These are phyloP conservation scores for Poecilia picta DNA, from an alignment of 2,797 vertebrate genomes.

Conservation along the genomic window DNA sequence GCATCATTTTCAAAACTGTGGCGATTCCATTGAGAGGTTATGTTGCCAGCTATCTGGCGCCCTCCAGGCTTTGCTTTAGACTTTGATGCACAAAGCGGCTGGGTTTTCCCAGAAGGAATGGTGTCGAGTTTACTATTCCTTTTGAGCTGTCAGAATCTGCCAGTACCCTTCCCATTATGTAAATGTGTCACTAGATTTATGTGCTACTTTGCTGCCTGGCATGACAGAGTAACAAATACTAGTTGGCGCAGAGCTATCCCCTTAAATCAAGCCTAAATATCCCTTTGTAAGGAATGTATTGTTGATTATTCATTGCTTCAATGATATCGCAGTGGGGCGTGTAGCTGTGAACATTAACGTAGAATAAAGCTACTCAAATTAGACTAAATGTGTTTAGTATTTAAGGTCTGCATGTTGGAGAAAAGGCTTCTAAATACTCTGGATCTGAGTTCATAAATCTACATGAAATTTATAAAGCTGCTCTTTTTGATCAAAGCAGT, in stretches of 20 bases:
- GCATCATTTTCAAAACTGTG: not conserved
- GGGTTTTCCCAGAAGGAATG: not conserved
- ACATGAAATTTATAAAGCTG: not conserved
- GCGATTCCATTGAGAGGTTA: not conserved
- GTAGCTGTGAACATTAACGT: not conserved
- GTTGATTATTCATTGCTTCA: not conserved
- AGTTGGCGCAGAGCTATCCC: not conserved
- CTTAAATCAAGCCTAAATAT: not conserved
- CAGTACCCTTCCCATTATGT: not conserved
- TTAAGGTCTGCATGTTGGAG: not conserved
- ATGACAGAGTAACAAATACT: not conserved
- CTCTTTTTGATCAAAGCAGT: not conserved
- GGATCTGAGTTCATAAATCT: not conserved
- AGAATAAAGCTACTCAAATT: not conserved
- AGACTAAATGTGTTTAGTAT: not conserved
- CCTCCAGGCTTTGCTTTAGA: constrained; percentile 1
- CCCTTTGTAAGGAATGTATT: not conserved
- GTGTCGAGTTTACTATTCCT: not conserved
- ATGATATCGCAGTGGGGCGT: not conserved
- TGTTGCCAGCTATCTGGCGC: not conserved
- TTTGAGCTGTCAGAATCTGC: not conserved
- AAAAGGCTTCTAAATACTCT: not conserved
- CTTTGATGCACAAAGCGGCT: not conserved
- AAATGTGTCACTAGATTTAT: constrained; percentile 1
- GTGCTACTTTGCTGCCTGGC: not conserved